Evolutionary conservation across 2,888 invertebrate genomes (phyloP).

Genomic region (Dryocosmus kuriphilus): DNA sequence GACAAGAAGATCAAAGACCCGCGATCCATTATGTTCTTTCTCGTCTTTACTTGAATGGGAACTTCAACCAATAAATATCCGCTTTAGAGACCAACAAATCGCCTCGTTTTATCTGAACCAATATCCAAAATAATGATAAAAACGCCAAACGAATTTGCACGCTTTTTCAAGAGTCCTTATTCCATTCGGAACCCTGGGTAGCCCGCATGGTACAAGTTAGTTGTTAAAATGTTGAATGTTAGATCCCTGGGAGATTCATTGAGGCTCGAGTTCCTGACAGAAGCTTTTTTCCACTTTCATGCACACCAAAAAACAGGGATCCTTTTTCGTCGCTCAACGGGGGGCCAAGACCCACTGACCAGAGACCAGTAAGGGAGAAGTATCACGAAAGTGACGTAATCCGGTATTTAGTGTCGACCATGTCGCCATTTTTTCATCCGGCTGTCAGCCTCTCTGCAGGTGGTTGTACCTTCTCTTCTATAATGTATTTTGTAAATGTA

Average conservation of each 20-base stretch:
- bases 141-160: constrained; percentile 38
- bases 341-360: constrained; percentile 22
- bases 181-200: constrained; percentile 10
- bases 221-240: constrained; percentile 2
- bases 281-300: constrained; percentile 34
- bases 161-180: constrained; percentile 28
- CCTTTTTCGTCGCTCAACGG: constrained; percentile 22
- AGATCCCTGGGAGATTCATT: constrained; percentile 29
- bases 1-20: constrained; percentile 16
- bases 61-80: constrained; percentile 18
- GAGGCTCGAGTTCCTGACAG: constrained; percentile 22
- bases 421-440: constrained; percentile 63
- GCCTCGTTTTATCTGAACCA: constrained; percentile 20
- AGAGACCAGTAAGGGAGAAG: constrained; percentile 27
- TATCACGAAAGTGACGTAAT: constrained; percentile 64
- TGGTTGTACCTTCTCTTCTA: constrained; percentile 45
- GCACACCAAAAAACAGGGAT: constrained; percentile 27
- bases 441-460: constrained; percentile 64
- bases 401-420: constrained; percentile 66
- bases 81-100: constrained; percentile 23
- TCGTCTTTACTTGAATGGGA: constrained; percentile 20
- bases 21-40: not conserved
- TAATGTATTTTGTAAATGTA: constrained; percentile 33
- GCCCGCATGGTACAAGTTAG: constrained; percentile 13
- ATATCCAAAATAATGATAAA: constrained; percentile 8